Evolutionary conservation across 2,113 vertebrate genomes (phyloP).

Genomic region (human): DNA sequence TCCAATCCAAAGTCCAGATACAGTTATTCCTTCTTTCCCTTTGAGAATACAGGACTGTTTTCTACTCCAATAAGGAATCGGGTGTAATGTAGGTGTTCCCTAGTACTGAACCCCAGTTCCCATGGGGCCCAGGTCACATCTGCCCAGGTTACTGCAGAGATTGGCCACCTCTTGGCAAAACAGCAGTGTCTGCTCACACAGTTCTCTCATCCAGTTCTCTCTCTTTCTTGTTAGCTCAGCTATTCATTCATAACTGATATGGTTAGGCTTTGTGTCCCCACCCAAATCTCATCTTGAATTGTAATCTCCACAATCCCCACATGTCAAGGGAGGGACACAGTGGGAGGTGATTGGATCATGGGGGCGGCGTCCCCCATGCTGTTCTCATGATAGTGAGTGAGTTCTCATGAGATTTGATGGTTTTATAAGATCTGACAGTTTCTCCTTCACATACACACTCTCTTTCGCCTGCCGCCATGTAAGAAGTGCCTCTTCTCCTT

Average conservation of each 20-base stretch:
- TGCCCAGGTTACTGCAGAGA: neutral
- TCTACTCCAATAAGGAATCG: neutral
- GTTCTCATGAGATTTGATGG: too few species aligned
- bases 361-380: too few species aligned
- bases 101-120: neutral
- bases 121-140: neutral
- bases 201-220: neutral
- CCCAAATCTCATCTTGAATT: too few species aligned
- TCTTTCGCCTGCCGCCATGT: too few species aligned
- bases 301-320: too few species aligned
- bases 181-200: neutral
- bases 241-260: neutral
- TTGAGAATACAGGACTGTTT: neutral
- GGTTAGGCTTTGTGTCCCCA: too few species aligned
- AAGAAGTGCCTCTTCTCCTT: too few species aligned
- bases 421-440: too few species aligned
- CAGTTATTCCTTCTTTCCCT: neutral
- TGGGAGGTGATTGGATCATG: too few species aligned
- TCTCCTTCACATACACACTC: too few species aligned
- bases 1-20: neutral
- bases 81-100: neutral
- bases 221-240: neutral
- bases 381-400: too few species aligned
- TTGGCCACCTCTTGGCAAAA: neutral
- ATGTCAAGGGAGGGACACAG: too few species aligned